phyloP scores from a whole-genome alignment of 2,113 vertebrate genomes.

The Coracopsis vasa region DNA sequence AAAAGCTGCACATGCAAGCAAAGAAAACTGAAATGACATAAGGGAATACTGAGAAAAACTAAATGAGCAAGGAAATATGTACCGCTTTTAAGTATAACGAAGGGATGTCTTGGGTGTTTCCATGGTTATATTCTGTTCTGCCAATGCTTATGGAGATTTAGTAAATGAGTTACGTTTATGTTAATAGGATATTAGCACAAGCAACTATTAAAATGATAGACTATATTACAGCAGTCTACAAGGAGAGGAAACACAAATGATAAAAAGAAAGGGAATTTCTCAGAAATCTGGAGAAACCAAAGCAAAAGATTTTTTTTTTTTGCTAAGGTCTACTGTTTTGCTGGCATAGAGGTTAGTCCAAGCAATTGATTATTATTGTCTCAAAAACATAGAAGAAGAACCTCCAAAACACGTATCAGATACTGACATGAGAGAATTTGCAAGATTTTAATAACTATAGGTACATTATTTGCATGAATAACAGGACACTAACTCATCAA shows the following conservation, averaged over 20 bases:
- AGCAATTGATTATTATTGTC: not conserved
- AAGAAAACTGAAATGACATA: not conserved
- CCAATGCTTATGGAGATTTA: not conserved
- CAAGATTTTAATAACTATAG: not conserved
- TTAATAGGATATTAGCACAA: not conserved
- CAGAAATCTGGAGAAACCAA: not conserved
- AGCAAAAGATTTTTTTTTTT: not conserved
- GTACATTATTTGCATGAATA: not conserved
- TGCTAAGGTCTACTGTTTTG: not conserved
- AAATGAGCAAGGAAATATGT: not conserved
- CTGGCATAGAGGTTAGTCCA: not conserved
- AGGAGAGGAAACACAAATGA: not conserved
- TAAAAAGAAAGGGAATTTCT: not conserved
- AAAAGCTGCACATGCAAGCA: accelerated
- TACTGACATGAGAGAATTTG: not conserved
- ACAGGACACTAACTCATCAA: not conserved
- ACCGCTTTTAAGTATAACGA: not conserved
- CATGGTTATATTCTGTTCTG: conserved; percentile 14
- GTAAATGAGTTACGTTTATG: not conserved
- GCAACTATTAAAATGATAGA: not conserved
- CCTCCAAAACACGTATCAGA: not conserved
- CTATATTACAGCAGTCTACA: not conserved
- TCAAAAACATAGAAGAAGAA: not conserved
- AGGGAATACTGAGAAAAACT: conserved; percentile 6
- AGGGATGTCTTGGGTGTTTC: not conserved